Percentiles rank a stretch among this genome's conserved stretches.
Conservation (phyloP, 2,113 vertebrate species). For the Machaerirhynchus nigripectus region DNA sequence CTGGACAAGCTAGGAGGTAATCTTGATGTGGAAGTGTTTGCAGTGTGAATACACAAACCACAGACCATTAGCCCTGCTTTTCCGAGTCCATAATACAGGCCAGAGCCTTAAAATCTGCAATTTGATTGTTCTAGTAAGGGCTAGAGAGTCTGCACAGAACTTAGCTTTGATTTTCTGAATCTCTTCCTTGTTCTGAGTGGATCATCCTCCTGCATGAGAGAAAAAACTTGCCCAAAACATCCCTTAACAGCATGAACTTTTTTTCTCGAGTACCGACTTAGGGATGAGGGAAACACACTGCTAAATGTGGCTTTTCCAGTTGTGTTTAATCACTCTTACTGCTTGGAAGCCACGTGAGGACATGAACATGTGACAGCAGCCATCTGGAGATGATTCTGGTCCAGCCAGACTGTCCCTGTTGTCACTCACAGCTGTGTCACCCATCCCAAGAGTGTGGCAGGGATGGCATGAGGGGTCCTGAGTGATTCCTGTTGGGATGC, state of each 20-base stretch:
- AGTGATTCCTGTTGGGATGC: neutral
- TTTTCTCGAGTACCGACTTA: neutral
- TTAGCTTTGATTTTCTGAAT: neutral
- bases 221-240: neutral
- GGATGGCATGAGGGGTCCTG: neutral
- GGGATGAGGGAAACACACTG: neutral
- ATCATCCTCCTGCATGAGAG: neutral
- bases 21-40: neutral
- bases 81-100: neutral
- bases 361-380: neutral
- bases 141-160: neutral
- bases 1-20: neutral
- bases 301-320: neutral
- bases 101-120: neutral
- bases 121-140: neutral
- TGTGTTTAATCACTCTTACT: neutral
- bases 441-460: neutral
- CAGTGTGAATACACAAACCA: neutral
- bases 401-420: neutral
- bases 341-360: neutral
- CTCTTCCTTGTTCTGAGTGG: neutral
- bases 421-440: neutral
- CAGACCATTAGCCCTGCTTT: neutral
- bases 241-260: neutral
- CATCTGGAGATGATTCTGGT: neutral